Base-by-base conservation (phyloP, 2,797 vertebrate species). In the Notolabrus celidotus region DNA sequence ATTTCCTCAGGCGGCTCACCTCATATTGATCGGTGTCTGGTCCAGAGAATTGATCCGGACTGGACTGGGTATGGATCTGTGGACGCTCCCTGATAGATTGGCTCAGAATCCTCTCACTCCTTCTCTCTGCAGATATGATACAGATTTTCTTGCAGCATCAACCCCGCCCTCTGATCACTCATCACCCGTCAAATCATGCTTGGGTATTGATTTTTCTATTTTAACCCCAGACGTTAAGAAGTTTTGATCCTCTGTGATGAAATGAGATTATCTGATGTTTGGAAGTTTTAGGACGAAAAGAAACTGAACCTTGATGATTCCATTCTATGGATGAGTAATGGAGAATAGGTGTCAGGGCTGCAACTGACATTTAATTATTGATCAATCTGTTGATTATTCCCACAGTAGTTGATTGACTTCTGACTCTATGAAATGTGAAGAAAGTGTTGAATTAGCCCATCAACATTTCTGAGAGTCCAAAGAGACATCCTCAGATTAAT, bases 11-110 rank as follows among this genome's bases (percentile, higher is more conserved):
- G 60, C 43, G 19, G 38, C 41, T 56, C 55, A 46, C 7, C 58
- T 72, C 23, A 0, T 19, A 77, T 59, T 1, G 70, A 70, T 62
- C 15, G 3, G 10, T 33, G 43, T 68, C 49, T 61, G 51, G 5
- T 57, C 75, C 74, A 38, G 31, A 41, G 53, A 51, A 55, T 68
- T 43, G 74, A 71, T 67, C 57, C 0, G 27, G 68, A 33, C 41
- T 45, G 56, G 25, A 43, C 56, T 58, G 25, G 52, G 45, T 59
- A 50, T 67, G 29, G 57, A 67, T 65, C 47, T 6, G 34, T 49
- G 55, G 65, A 46, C 22, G 42, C 16, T 42, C 27, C 7, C 16
- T 47, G 50, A 63, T 10, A 5, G 16, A 23, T 38, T 5, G 8
- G 34, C 41, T 71, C 36, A 2, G 16, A 6, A 56, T 25, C 2